Percentiles rank a stretch among this genome's conserved stretches.
Evolutionary conservation across 2,113 vertebrate genomes (phyloP).

Genomic region (Myotis brandtii): DNA sequence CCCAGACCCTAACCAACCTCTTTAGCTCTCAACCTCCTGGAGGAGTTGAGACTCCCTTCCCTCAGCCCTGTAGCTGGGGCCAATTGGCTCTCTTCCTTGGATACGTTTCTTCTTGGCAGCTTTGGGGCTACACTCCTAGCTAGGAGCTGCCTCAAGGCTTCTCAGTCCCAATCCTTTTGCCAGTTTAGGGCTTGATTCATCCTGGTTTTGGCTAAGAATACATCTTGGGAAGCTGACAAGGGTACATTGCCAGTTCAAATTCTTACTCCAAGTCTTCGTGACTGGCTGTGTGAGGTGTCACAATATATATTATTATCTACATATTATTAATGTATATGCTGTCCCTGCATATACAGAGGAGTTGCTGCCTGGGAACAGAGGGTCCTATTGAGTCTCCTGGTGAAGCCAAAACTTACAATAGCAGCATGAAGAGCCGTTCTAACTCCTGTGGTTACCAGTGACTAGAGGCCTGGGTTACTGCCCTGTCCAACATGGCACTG

Average conservation of each 20-base stretch:
- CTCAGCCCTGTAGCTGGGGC: background rate
- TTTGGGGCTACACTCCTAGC: background rate
- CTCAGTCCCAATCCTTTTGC: background rate
- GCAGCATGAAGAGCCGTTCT: background rate
- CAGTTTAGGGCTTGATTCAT: background rate
- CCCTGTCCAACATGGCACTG: background rate
- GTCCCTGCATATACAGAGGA: background rate
- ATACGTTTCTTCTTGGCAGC: background rate
- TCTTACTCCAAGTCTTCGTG: accelerated
- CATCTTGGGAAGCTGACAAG: background rate
- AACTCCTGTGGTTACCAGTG: background rate
- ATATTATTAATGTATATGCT: background rate
- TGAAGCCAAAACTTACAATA: background rate
- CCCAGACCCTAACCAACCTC: background rate
- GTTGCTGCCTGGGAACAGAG: background rate
- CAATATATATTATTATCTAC: background rate
- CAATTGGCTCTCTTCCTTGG: background rate
- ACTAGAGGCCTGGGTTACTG: background rate
- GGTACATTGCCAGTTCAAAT: background rate
- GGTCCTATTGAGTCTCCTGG: background rate
- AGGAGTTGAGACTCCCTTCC: background rate
- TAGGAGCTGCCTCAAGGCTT: background rate
- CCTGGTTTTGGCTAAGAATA: background rate
- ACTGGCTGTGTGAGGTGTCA: background rate
- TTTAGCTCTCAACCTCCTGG: background rate